Conservation (phyloP, 2,113 vertebrate species). For the Tretioscincus oriximinensis region DNA sequence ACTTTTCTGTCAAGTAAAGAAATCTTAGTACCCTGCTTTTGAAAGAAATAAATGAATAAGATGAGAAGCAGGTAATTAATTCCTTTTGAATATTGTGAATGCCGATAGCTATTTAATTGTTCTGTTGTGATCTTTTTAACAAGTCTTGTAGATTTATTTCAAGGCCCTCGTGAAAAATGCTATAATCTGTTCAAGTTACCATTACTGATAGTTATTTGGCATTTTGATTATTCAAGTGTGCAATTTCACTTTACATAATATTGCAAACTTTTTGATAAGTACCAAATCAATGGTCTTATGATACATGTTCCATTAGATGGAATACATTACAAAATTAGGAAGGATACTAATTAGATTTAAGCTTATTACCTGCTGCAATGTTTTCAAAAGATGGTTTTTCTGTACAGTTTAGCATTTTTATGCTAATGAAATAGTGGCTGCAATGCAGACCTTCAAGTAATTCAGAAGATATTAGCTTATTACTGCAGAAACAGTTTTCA, state of each 20-base stretch:
- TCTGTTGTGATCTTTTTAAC: neutral
- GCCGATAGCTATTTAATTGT: neutral
- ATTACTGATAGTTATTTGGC: neutral
- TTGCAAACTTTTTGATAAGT: conserved; percentile 7
- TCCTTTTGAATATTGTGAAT: neutral
- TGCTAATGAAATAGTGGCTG: neutral
- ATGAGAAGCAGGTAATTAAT: neutral
- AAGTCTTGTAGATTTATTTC: neutral
- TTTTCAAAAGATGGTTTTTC: conserved; percentile 21
- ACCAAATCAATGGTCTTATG: neutral
- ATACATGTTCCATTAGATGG: neutral
- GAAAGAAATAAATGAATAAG: neutral
- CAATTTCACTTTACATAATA: conserved; percentile 1
- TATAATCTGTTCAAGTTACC: neutral
- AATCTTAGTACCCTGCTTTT: neutral
- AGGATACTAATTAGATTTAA: conserved; percentile 16
- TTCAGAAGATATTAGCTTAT: conserved; percentile 75
- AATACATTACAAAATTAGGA: neutral
- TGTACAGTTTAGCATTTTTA: conserved; percentile 11
- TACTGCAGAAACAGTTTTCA: conserved; percentile 67
- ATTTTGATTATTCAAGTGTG: neutral
- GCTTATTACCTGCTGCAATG: conserved; percentile 5
- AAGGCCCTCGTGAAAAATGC: neutral
- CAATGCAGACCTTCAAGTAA: conserved; percentile 58
- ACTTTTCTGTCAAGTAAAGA: neutral